A percentile compares a stretch with the other conserved stretches of the same genome.
Conservation (phyloP, 1,140 invertebrate species). For the Teleogryllus occipitalis region DNA sequence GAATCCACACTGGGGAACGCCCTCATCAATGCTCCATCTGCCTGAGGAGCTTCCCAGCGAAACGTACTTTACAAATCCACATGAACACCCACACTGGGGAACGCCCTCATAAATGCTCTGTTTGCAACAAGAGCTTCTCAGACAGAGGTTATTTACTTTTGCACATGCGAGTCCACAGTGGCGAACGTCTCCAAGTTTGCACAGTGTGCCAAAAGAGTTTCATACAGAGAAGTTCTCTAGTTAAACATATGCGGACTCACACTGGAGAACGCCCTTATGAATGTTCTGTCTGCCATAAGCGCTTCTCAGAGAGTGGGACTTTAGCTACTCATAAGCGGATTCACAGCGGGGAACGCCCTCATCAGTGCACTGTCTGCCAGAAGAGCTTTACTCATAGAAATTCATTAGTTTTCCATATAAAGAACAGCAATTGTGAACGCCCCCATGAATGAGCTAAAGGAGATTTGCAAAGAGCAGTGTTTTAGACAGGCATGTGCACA, state of each 20-base stretch:
- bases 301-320: neutral
- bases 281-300: slow-evolving; percentile 13
- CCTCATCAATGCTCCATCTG: neutral
- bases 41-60: neutral
- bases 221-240: slow-evolving; percentile 14
- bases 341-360: slow-evolving; percentile 9
- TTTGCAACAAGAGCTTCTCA: slow-evolving; percentile 36
- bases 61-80: neutral
- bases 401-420: too few relatives aligned
- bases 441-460: too few relatives aligned
- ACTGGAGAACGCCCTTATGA: neutral
- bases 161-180: slow-evolving; percentile 34
- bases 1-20: neutral
- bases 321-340: slow-evolving; percentile 9
- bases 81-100: slow-evolving; percentile 27
- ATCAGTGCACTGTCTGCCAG: neutral
- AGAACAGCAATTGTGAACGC: too few relatives aligned
- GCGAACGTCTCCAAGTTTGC: slow-evolving; percentile 33
- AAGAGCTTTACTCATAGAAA: neutral
- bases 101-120: slow-evolving; percentile 34
- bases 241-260: slow-evolving; percentile 17
- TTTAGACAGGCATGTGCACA: too few relatives aligned
- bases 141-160: slow-evolving; percentile 35
- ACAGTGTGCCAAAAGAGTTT: slow-evolving; percentile 24
- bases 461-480: too few relatives aligned